Evolutionary conservation across 2,113 vertebrate species (phyloP).

Genomic region (Indri indri): DNA sequence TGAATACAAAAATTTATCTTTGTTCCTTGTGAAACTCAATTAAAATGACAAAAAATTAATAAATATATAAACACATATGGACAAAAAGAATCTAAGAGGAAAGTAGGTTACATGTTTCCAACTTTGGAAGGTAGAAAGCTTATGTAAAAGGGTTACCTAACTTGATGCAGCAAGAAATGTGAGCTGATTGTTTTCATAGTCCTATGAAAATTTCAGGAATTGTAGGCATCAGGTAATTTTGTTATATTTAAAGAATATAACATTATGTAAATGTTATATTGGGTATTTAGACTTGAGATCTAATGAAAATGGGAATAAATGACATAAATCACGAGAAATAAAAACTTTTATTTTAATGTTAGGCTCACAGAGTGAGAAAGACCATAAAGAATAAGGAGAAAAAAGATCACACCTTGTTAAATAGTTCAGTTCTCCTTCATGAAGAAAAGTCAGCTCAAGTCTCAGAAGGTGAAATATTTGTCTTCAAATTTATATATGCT

Average conservation of each 20-base stretch:
- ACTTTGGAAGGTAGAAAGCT: neutral
- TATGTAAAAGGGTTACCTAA: neutral
- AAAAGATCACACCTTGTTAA: neutral
- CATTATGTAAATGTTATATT: neutral
- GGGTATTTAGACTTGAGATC: neutral
- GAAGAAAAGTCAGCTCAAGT: neutral
- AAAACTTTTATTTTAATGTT: neutral
- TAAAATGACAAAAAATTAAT: neutral
- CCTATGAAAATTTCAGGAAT: neutral
- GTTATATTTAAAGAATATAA: neutral
- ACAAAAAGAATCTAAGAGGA: neutral
- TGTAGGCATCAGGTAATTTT: neutral
- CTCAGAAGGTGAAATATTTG: neutral
- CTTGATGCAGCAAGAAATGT: neutral
- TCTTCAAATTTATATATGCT: neutral
- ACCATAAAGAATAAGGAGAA: neutral
- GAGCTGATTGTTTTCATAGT: neutral
- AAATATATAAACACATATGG: neutral
- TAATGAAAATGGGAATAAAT: neutral
- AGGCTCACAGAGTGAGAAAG: neutral
- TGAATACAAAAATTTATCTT: constrained; percentile 23
- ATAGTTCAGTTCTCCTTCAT: neutral
- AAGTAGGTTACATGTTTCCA: neutral
- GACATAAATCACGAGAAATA: neutral
- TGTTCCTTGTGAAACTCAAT: neutral